A percentile compares a stretch with the other conserved stretches of the same genome.
Conservation (phyloP, 2,113 vertebrate species). For the Orthonyx spaldingii region DNA sequence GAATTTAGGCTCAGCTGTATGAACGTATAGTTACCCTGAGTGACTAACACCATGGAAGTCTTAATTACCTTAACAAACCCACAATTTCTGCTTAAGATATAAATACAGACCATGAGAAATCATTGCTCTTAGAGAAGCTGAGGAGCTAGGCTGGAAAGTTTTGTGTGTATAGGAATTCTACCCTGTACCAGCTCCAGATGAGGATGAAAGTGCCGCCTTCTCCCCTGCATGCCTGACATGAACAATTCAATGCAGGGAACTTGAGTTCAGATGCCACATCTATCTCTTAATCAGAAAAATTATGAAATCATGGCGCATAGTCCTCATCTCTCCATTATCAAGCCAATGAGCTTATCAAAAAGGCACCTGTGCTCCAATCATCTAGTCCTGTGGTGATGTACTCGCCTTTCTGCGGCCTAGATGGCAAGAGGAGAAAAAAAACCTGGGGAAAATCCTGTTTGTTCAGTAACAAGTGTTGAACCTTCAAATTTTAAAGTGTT, state of each 20-base stretch:
- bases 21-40: not conserved
- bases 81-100: not conserved
- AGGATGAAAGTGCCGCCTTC: not conserved
- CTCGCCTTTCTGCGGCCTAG: not conserved
- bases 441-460: not conserved
- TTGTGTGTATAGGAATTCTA: not conserved
- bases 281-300: not conserved
- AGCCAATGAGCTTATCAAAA: not conserved
- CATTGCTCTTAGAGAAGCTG: not conserved
- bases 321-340: not conserved
- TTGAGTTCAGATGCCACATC: not conserved
- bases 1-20: not conserved
- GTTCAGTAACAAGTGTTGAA: not conserved
- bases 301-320: not conserved
- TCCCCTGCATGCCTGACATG: not conserved
- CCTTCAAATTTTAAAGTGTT: not conserved
- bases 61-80: not conserved
- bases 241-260: not conserved
- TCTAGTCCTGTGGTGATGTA: not conserved
- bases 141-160: not conserved
- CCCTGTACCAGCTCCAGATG: not conserved
- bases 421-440: not conserved
- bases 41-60: not conserved
- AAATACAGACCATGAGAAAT: not conserved
- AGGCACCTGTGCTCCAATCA: not conserved